These are phyloP conservation scores for Onychomys arenicola DNA, from an alignment of 2,797 vertebrate genomes.

Conservation along the genomic window DNA sequence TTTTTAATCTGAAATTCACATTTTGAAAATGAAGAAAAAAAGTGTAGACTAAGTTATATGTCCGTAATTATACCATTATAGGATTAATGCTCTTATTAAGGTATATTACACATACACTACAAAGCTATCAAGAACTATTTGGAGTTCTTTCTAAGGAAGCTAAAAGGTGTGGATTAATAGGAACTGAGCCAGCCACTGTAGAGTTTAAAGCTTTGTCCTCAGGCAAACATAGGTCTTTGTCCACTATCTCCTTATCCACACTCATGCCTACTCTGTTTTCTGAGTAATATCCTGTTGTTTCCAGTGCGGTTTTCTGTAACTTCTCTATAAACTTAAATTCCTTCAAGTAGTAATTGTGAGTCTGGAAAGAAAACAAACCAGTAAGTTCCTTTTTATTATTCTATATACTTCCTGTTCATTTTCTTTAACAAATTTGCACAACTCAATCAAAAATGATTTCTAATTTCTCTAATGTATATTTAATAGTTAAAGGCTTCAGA, in stretches of 20 bases:
- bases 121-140: constrained; percentile 39
- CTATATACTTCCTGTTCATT: constrained; percentile 13
- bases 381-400: constrained; percentile 24
- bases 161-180: not conserved
- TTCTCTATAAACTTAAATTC: constrained; percentile 55
- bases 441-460: constrained; percentile 54
- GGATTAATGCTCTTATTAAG: constrained; percentile 61
- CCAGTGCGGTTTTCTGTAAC: constrained; percentile 22
- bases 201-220: constrained; percentile 49
- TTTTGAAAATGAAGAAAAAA: constrained; percentile 50
- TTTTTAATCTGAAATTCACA: constrained; percentile 37
- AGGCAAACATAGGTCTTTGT: not conserved
- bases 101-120: not conserved
- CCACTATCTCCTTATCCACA: not conserved
- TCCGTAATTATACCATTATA: constrained; percentile 16
- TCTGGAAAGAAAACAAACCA: constrained; percentile 56
- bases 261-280: constrained; percentile 12
- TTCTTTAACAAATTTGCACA: constrained; percentile 28
- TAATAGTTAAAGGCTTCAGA: constrained; percentile 16
- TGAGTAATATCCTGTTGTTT: constrained; percentile 53
- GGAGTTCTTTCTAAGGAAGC: constrained; percentile 4
- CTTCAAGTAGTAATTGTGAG: constrained; percentile 48
- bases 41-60: constrained; percentile 42
- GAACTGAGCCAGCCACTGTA: not conserved
- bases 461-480: constrained; percentile 49